Conservation (phyloP, 2,888 invertebrate species). For the Plutella xylostella region DNA sequence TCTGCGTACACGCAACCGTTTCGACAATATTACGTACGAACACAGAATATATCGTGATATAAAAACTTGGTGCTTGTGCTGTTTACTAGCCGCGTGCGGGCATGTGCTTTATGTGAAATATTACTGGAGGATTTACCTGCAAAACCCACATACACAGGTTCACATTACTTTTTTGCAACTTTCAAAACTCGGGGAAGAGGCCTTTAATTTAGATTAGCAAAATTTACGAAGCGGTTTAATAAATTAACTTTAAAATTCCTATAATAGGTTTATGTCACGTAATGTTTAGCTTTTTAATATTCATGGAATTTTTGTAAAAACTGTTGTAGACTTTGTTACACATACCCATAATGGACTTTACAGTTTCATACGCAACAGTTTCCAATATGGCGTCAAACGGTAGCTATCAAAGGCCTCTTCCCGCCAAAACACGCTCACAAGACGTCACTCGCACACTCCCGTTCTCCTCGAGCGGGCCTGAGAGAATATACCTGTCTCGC, state of each 20-base stretch:
- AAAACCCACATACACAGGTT: constrained; percentile 29
- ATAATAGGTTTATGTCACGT: too few species aligned
- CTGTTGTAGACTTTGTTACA: too few species aligned
- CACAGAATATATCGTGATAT: constrained; percentile 57
- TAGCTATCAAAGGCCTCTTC: constrained; percentile 4
- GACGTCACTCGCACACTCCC: constrained; percentile 11
- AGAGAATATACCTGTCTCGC: constrained; percentile 6
- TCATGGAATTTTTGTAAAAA: too few species aligned
- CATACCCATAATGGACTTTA: too few species aligned
- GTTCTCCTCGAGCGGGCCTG: constrained; percentile 2
- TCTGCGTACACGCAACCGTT: constrained; percentile 56
- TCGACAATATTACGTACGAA: constrained; percentile 64
- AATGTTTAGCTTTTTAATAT: too few species aligned
- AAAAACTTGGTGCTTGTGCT: constrained; percentile 69
- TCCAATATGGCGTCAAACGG: too few species aligned
- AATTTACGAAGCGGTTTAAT: too few species aligned
- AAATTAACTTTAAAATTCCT: too few species aligned
- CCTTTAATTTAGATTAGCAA: too few species aligned
- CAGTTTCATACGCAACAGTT: too few species aligned
- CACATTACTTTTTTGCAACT: too few species aligned
- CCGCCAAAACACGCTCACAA: not conserved
- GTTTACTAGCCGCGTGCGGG: constrained; percentile 69
- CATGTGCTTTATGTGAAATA: constrained; percentile 67
- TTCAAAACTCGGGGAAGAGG: too few species aligned
- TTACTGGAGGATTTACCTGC: constrained; percentile 60